Percentiles rank a stretch among this genome's conserved stretches.
phyloP scores from a whole-genome alignment of 2,113 vertebrate genomes.

The Cyanoramphus novaezelandiae region DNA sequence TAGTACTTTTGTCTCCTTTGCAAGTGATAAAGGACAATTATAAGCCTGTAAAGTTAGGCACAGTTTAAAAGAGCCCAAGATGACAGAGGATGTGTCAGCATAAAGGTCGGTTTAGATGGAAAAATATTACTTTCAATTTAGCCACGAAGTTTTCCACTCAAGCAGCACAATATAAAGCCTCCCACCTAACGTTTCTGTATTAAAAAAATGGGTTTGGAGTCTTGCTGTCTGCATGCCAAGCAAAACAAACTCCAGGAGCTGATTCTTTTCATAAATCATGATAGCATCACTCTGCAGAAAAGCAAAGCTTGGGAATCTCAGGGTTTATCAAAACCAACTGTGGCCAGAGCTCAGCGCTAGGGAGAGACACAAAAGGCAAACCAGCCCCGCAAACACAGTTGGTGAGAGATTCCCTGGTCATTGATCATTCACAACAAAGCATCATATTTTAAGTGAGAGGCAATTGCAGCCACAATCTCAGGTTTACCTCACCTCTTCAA shows the following conservation, averaged over 20 bases:
- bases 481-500: not conserved
- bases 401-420: not conserved
- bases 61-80: not conserved
- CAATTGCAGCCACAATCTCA: not conserved
- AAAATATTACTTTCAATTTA: conserved; percentile 43
- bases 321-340: conserved; percentile 44
- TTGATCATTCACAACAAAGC: conserved; percentile 53
- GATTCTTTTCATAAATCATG: conserved; percentile 13
- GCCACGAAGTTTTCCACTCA: conserved; percentile 6
- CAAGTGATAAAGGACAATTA: not conserved
- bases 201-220: conserved; percentile 1
- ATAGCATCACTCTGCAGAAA: conserved; percentile 20
- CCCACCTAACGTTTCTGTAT: not conserved
- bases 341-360: not conserved
- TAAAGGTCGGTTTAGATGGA: conserved; percentile 39
- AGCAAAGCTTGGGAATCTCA: conserved; percentile 42
- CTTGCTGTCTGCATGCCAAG: not conserved
- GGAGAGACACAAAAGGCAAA: not conserved
- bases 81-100: not conserved
- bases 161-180: not conserved
- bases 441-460: conserved; percentile 8
- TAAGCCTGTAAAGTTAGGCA: not conserved
- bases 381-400: not conserved
- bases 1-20: not conserved
- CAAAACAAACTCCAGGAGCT: conserved; percentile 11